phyloP scores from a whole-genome alignment of 1,140 invertebrate species.

The Belonocnema kinseyi region DNA sequence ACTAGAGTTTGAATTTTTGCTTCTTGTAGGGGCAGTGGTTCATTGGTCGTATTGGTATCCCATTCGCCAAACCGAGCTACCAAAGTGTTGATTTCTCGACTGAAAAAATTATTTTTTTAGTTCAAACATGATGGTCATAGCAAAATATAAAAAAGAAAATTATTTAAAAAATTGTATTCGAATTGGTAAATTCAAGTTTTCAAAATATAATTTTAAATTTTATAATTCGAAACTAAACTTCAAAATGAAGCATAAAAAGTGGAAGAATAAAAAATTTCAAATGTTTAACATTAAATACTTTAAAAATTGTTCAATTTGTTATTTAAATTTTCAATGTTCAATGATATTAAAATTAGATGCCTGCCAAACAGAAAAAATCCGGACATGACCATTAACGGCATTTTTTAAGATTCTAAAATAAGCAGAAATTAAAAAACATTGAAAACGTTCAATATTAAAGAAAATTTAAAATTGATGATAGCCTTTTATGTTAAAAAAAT shows the following conservation, averaged over 20 bases:
- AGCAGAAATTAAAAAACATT: neutral
- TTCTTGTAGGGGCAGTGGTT: conserved; percentile 78
- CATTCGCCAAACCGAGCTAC: conserved; percentile 68
- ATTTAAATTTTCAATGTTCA: too few species aligned
- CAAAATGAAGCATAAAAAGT: too few species aligned
- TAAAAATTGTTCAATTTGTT: too few species aligned
- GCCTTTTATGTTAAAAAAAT: neutral
- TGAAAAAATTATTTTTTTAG: conserved; percentile 39
- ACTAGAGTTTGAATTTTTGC: conserved; percentile 70
- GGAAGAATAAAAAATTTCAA: too few species aligned
- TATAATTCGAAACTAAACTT: neutral
- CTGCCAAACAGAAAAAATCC: too few species aligned
- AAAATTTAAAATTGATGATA: neutral
- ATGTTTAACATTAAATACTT: too few species aligned
- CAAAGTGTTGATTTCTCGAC: conserved; percentile 54
- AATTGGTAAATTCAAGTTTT: too few species aligned
- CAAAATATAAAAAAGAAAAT: too few species aligned
- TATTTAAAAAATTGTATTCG: too few species aligned
- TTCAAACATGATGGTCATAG: neutral
- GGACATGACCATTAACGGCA: too few species aligned
- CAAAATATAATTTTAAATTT: conserved; percentile 7
- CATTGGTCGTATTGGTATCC: conserved; percentile 76
- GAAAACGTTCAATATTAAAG: neutral
- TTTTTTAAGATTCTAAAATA: neutral
- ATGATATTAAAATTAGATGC: too few species aligned